Percentiles rank a stretch among this genome's conserved stretches.
Evolutionary conservation across 2,113 vertebrate species (phyloP).

Genomic region (Orthonyx spaldingii): DNA sequence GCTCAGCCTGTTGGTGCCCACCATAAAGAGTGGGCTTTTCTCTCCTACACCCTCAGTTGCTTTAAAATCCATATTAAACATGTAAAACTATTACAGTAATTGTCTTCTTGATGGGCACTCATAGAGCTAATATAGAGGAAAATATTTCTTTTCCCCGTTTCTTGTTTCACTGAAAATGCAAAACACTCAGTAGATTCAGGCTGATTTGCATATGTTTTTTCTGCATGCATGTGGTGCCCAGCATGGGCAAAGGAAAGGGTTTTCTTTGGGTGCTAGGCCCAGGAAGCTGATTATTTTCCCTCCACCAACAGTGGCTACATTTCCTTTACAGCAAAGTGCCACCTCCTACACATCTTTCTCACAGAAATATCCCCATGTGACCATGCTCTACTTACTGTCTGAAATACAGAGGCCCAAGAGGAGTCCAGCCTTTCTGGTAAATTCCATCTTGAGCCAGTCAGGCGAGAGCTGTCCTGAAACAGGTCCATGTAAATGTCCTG

Average conservation of each 20-base stretch:
- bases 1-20: not conserved
- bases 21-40: not conserved
- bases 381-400: not conserved
- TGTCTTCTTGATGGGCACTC: not conserved
- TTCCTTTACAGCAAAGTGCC: not conserved
- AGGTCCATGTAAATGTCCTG: not conserved
- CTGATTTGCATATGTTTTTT: not conserved
- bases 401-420: not conserved
- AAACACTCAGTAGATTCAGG: not conserved
- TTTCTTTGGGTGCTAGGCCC: not conserved
- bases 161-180: not conserved
- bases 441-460: rapidly evolving
- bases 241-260: not conserved
- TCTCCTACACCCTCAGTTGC: not conserved
- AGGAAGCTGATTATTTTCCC: not conserved
- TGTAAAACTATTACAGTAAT: not conserved
- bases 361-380: not conserved
- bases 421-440: not conserved
- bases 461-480: not conserved
- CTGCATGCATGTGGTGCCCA: not conserved
- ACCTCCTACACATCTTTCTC: not conserved
- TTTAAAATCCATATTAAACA: not conserved
- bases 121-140: not conserved
- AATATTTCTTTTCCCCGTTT: not conserved
- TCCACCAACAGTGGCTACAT: not conserved